phyloP scores from a whole-genome alignment of 2,888 invertebrate genomes.

The Nephrotoma flavescens region DNA sequence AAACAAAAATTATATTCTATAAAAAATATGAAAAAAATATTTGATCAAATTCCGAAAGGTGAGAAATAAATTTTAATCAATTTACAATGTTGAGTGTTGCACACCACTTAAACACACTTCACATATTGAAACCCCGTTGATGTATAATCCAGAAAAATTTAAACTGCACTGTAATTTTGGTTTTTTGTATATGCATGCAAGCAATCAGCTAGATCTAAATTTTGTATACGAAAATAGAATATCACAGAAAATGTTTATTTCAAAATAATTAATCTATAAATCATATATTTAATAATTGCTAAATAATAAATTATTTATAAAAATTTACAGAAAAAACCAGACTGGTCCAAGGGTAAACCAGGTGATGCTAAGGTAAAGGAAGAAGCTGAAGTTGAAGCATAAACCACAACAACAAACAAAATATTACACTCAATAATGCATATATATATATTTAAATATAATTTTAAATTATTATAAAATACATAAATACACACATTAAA shows the following conservation, averaged over 20 bases:
- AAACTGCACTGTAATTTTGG: not conserved
- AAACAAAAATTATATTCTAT: not conserved
- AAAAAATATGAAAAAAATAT: not conserved
- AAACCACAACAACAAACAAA: slow-evolving; percentile 27
- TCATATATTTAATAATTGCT: not conserved
- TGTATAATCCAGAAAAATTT: not conserved
- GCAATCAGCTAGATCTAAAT: not conserved
- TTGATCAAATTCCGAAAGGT: not conserved
- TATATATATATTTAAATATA: not conserved
- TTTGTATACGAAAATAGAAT: not conserved
- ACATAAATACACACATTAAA: not conserved
- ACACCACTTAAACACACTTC: not conserved
- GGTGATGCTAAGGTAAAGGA: slow-evolving; percentile 78
- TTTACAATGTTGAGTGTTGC: not conserved
- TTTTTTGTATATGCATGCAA: not conserved
- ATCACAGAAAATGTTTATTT: not conserved
- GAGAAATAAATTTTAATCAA: not conserved
- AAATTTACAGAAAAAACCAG: slow-evolving; percentile 76
- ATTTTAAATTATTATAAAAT: not conserved
- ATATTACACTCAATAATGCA: not conserved
- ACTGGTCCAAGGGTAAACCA: slow-evolving; percentile 84
- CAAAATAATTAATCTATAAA: not conserved
- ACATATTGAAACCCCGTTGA: not conserved
- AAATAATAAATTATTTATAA: slow-evolving; percentile 14
- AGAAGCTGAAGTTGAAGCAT: slow-evolving; percentile 71